These are phyloP conservation scores for Solea solea DNA, from an alignment of 2,113 vertebrate species.

Conservation along the genomic window DNA sequence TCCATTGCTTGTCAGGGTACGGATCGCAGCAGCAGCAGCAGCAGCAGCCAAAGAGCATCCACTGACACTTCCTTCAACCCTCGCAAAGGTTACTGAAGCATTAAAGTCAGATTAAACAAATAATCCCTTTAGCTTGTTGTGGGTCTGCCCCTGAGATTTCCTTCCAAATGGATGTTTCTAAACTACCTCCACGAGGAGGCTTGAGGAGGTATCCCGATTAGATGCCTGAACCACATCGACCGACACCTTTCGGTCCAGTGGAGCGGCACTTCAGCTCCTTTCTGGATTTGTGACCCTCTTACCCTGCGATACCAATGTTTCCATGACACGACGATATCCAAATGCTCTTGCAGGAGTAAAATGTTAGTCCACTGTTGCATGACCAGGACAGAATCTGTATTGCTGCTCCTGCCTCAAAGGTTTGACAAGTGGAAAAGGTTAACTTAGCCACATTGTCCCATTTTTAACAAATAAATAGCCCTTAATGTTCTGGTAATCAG, in stretches of 20 bases:
- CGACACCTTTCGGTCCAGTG: not conserved
- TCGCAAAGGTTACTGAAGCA: not conserved
- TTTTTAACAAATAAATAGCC: too few relatives aligned
- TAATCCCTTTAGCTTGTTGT: not conserved
- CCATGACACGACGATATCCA: not conserved
- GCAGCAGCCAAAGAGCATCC: not conserved
- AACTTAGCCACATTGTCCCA: too few relatives aligned
- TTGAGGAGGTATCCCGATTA: not conserved
- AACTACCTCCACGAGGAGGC: not conserved
- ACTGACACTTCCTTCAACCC: not conserved
- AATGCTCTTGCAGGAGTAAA: not conserved
- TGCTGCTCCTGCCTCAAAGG: not conserved
- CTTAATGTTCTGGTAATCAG: too few relatives aligned
- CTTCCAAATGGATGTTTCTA: not conserved
- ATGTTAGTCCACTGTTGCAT: too few relatives aligned
- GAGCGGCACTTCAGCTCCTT: not conserved
- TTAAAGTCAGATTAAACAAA: conserved; percentile 5
- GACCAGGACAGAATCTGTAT: too few relatives aligned
- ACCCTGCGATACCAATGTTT: not conserved
- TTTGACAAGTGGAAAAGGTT: too few relatives aligned
- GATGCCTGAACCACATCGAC: not conserved
- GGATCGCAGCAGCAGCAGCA: not conserved
- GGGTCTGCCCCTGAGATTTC: not conserved
- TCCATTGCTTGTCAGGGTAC: not conserved
- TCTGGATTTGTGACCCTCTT: not conserved